These are phyloP conservation scores for Hesperophylax magnus DNA, from an alignment of 1,140 invertebrate genomes.

Conservation along the genomic window DNA sequence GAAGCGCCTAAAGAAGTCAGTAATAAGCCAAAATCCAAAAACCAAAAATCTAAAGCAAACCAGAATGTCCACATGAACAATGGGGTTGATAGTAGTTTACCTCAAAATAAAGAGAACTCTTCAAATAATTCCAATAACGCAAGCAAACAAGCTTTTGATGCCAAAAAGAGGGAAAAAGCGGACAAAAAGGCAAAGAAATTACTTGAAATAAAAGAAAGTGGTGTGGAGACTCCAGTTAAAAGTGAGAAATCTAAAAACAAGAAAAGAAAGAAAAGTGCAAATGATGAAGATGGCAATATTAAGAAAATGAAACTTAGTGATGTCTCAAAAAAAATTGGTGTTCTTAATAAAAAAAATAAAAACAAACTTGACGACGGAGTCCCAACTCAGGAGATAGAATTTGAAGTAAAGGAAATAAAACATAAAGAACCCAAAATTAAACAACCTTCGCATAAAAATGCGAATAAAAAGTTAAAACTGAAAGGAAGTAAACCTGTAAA, in stretches of 20 bases:
- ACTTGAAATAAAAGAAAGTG: not conserved
- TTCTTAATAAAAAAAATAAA: slow-evolving; percentile 12
- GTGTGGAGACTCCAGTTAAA: not conserved
- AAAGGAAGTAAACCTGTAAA: slow-evolving; percentile 4
- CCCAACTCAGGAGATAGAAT: not conserved
- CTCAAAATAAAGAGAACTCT: too few species aligned
- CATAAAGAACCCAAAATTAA: not conserved
- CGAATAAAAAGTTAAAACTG: slow-evolving; percentile 21
- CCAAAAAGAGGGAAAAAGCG: slow-evolving; percentile 17
- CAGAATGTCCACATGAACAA: too few species aligned
- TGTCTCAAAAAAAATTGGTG: not conserved
- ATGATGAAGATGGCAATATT: not conserved
- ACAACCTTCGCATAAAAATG: slow-evolving; percentile 20
- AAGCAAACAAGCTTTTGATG: not conserved
- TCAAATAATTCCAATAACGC: too few species aligned
- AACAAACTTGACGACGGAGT: not conserved
- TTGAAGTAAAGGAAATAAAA: too few species aligned
- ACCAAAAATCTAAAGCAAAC: not conserved
- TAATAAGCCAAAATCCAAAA: not conserved
- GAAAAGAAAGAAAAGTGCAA: not conserved
- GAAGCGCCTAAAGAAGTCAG: not conserved
- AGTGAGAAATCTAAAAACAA: slow-evolving; percentile 17
- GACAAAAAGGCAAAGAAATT: slow-evolving; percentile 5
- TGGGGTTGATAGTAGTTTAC: too few species aligned
- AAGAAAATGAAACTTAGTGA: slow-evolving; percentile 6